A percentile compares a stretch with the other conserved stretches of the same genome.
Evolutionary conservation across 2,113 vertebrate species (phyloP).

Genomic region (Perognathus longimembris): DNA sequence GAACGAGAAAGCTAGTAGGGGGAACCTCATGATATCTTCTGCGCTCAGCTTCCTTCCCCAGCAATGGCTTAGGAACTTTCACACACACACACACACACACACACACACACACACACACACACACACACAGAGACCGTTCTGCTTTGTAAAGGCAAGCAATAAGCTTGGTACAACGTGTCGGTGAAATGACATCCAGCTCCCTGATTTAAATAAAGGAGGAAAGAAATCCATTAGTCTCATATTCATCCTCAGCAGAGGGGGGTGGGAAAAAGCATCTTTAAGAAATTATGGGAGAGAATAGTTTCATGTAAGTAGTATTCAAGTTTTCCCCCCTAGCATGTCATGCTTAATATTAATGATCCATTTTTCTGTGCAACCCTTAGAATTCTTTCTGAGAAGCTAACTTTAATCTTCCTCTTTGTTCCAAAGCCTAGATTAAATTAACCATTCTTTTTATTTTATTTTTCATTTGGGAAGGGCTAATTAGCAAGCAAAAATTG

Average conservation of each 20-base stretch:
- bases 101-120: no score
- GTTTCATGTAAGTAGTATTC: slow-evolving; percentile 59
- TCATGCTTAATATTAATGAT: slow-evolving; percentile 62
- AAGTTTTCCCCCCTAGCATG: slow-evolving; percentile 13
- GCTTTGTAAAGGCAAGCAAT: slow-evolving; percentile 34
- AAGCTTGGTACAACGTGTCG: slow-evolving; percentile 43
- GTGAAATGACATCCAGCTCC: slow-evolving; percentile 32
- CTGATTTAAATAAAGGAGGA: slow-evolving; percentile 30
- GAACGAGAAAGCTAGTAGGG: neutral
- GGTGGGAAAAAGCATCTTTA: slow-evolving; percentile 29
- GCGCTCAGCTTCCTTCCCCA: rapidly evolving
- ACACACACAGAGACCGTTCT: no score
- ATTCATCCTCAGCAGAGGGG: neutral
- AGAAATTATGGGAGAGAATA: slow-evolving; percentile 57
- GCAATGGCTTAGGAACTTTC: neutral
- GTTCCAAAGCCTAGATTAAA: slow-evolving; percentile 29
- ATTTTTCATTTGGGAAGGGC: slow-evolving; percentile 61
- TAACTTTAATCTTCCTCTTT: slow-evolving; percentile 71
- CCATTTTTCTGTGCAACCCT: slow-evolving; percentile 24
- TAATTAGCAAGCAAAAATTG: slow-evolving; percentile 53
- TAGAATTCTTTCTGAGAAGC: slow-evolving; percentile 8
- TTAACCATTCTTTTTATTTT: slow-evolving; percentile 46
- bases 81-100: no score
- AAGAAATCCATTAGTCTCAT: slow-evolving; percentile 25
- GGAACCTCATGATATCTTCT: neutral